Evolutionary conservation across 2,113 vertebrate genomes (phyloP), one percentile per base, ranked within the genome.

Genomic region (Heteronetta atricapilla): DNA sequence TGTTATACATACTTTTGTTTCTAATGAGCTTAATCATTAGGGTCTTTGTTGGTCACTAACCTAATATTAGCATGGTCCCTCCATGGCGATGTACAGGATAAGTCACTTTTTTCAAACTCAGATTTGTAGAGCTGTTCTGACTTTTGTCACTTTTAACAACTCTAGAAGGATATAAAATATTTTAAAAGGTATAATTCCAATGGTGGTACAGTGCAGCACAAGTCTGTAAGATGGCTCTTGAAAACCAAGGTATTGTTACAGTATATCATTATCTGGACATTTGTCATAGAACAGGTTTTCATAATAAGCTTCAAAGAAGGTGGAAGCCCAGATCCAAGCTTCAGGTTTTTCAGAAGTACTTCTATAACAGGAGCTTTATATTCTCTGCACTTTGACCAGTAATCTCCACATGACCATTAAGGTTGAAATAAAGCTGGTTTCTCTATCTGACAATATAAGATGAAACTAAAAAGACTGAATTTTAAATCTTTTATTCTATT

Each of bases 371-470:
- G n/a, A 88, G 90, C 95, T 96, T 97, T 96, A 85, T 97, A 89
- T 97, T 97, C 77, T 75, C 55, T 96, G 86, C 78, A 86, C 95
- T 97, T 97, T 96, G 95, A 95, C 97, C 84, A 82, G 22, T 93
- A 95, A 95, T 97, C 95, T 97, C 95, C 92, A 93, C 19, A 59
- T 0, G 60, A 93, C 90, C 85, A 88, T 90, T 94, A 93, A 88
- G 67, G 73, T 62, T 97, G 90, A 95, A 95, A 95, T 92, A 95
- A 93, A 96, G 36, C 67, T 74, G 69, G 48, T 77, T 95, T 95
- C 79, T 95, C 74, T 91, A 28, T 56, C 82, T 91, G 48, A 91
- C 75, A 69, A 66, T 81, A 80, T 89, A 81, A 95, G 67, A 16
- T 79, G 68, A 90, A 86, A 88, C 73, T 76, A 92, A 87, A 96